A percentile compares a stretch with the other conserved stretches of the same genome.
These are phyloP conservation scores for Megaceryle alcyon DNA, from an alignment of 2,797 vertebrate species.

Conservation along the genomic window DNA sequence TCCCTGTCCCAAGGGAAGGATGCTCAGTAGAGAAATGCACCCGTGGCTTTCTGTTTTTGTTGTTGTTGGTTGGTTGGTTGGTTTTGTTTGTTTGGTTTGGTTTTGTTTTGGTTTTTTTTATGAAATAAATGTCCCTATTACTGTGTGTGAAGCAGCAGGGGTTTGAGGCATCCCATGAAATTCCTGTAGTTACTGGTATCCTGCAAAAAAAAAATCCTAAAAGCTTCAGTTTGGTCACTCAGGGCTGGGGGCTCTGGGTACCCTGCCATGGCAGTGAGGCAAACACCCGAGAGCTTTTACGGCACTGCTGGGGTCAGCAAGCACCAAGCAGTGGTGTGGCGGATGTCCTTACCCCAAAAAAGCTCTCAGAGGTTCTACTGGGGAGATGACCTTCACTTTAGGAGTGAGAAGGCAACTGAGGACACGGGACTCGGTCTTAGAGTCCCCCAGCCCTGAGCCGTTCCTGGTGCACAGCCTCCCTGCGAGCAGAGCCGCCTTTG, in stretches of 20 bases:
- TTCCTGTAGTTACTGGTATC: not conserved
- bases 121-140: not conserved
- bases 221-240: not conserved
- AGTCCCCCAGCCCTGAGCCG: not conserved
- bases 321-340: fast-evolving
- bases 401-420: not conserved
- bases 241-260: not conserved
- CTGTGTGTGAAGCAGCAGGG: not conserved
- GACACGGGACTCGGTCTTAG: not conserved
- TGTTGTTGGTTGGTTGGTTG: not conserved
- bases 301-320: not conserved
- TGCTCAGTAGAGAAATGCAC: fast-evolving
- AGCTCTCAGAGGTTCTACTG: not conserved
- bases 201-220: not conserved
- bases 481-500: fast-evolving
- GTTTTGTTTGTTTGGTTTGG: not conserved
- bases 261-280: not conserved
- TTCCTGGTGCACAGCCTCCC: fast-evolving
- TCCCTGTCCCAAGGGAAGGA: not conserved
- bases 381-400: not conserved
- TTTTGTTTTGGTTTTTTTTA: not conserved
- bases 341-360: not conserved
- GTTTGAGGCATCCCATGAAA: not conserved
- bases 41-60: not conserved
- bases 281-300: no score